A percentile compares a stretch with the other conserved stretches of the same genome.
Evolutionary conservation across 2,797 vertebrate genomes (phyloP).

Genomic region (Cuculus canorus): DNA sequence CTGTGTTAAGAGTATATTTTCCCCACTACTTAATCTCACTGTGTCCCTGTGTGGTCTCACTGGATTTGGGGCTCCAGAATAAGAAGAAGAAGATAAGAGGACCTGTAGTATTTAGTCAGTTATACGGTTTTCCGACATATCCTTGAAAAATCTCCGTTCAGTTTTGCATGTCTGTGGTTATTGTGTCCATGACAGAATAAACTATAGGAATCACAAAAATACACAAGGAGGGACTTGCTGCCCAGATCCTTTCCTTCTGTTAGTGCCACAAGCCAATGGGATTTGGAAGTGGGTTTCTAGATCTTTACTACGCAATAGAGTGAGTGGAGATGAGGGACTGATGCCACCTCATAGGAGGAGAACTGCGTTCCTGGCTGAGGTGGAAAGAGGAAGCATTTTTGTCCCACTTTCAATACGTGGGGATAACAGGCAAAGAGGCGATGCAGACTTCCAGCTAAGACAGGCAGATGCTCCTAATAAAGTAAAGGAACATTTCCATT

Average conservation of each 20-base stretch:
- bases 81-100: neutral
- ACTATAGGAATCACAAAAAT: neutral
- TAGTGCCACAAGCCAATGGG: neutral
- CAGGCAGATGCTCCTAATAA: neutral
- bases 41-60: fast-evolving
- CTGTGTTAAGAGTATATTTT: neutral
- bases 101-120: neutral
- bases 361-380: neutral
- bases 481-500: neutral
- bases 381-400: neutral
- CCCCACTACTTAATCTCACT: fast-evolving
- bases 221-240: neutral
- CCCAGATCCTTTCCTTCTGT: neutral
- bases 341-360: neutral
- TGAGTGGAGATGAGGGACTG: neutral
- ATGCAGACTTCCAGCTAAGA: neutral
- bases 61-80: neutral
- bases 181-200: neutral
- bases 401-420: neutral
- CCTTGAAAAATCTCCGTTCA: neutral
- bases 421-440: neutral
- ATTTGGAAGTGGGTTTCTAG: neutral
- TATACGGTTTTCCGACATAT: fast-evolving
- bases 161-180: neutral
- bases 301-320: neutral